Evolutionary conservation across 2,888 invertebrate genomes (phyloP), one percentile per base, ranked within the genome.

Genomic region (Acronicta aceris): DNA sequence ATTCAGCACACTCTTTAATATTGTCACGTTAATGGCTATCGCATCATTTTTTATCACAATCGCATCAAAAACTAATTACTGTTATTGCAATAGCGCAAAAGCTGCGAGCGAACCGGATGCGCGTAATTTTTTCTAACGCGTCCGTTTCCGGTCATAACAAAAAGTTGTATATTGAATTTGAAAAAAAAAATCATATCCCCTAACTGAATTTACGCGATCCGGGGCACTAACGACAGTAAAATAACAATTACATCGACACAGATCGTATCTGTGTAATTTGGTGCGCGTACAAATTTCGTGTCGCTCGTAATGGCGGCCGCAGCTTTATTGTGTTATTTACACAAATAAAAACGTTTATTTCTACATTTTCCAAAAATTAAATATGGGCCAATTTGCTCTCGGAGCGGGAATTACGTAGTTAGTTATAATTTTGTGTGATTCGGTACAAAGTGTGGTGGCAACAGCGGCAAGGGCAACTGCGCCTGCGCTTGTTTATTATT

Each of bases 311-410:
- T 92, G 78, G 87, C 88, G 74, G 79, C 83, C 83, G 82, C 88
- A 84, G 90, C 92, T 93, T 94, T 93, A 94, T 94, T 94, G 94
- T 94, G 93, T 93, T 94, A 94, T 94, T 94, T 94, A 94, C 94
- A 94, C 94, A 94, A 94, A 94, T 94, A 93, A 94, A 94, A 94
- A 92, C 94, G 93, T 94, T 94, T 94, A 94, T 94, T 93, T 94
- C 89, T 88, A 94, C 93, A 94, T 94, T 94, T 94, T 94, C 94
- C 93, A 92, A 93, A 94, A 93, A 94, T 94, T 94, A 94, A 94
- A 93, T 94, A 94, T 90, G 91, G 89, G 83, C 92, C 88, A 94
- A 93, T 94, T 93, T 89, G 79, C 80, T 82, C 79, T 75, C 53
- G 77, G 78, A 73, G 84, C 85, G 86, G 87, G 88, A 86, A 90